These are phyloP conservation scores for Microctenopoma lineatum DNA, from an alignment of 2,797 vertebrate species.

Conservation along the genomic window DNA sequence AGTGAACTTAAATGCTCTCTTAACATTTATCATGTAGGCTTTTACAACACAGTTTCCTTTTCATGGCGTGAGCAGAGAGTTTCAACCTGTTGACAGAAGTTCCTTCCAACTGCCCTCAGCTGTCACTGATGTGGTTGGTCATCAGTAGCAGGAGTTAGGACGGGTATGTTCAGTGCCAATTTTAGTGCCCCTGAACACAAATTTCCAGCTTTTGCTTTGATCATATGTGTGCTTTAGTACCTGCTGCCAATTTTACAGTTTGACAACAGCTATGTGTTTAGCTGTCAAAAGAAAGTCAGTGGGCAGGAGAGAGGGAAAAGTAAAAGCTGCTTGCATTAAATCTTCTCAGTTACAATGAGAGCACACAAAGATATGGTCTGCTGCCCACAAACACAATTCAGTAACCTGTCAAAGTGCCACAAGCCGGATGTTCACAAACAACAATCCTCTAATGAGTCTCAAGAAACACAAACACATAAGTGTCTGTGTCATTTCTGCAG, in stretches of 20 bases:
- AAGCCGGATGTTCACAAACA: constrained; percentile 24
- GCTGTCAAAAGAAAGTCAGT: constrained; percentile 8
- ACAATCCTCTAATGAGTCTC: constrained; percentile 20
- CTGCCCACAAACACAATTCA: constrained; percentile 29
- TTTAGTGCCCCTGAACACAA: neutral
- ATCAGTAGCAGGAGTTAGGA: constrained; percentile 3
- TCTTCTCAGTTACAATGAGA: constrained; percentile 38
- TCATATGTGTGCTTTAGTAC: constrained; percentile 4
- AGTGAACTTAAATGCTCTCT: constrained; percentile 65
- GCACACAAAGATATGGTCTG: constrained; percentile 19
- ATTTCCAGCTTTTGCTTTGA: constrained; percentile 26
- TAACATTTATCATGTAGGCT: constrained; percentile 47
- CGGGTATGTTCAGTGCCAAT: neutral
- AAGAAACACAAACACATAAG: constrained; percentile 17
- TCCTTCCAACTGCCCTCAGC: neutral
- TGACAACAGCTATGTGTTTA: constrained; percentile 14
- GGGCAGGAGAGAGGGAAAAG: neutral
- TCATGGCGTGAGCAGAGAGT: constrained; percentile 36
- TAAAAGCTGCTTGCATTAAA: constrained; percentile 33
- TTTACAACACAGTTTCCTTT: constrained; percentile 57
- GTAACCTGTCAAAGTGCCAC: constrained; percentile 51
- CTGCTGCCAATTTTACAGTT: constrained; percentile 12
- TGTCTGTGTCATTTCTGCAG: constrained; percentile 17
- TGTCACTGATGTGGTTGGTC: constrained; percentile 10
- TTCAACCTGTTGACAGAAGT: constrained; percentile 41